These are phyloP conservation scores for Eurois occulta DNA, from an alignment of 2,888 invertebrate species.

Conservation along the genomic window DNA sequence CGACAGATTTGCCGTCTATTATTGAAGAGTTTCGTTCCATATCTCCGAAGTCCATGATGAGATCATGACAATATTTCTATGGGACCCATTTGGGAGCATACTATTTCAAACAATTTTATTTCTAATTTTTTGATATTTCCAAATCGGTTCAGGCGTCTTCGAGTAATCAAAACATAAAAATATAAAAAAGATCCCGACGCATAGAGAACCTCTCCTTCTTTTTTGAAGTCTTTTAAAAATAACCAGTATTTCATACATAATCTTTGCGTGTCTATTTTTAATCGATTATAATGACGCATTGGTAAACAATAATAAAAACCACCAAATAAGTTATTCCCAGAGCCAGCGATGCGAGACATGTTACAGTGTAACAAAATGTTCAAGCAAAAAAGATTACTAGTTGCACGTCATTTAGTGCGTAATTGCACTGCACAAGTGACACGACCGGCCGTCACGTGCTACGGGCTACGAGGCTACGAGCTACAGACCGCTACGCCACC, in stretches of 20 bases:
- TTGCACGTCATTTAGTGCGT: constrained; percentile 80
- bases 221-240: too few relatives aligned
- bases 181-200: too few relatives aligned
- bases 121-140: too few relatives aligned
- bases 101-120: too few relatives aligned
- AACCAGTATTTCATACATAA: background rate
- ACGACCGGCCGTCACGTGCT: constrained; percentile 75
- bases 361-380: constrained; percentile 58
- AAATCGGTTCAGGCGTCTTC: too few relatives aligned
- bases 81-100: too few relatives aligned
- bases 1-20: too few relatives aligned
- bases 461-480: constrained; percentile 65
- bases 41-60: too few relatives aligned
- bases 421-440: constrained; percentile 85
- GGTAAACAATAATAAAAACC: constrained; percentile 20
- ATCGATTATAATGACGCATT: background rate
- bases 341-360: constrained; percentile 5
- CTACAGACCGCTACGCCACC: constrained; percentile 56
- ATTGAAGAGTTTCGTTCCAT: too few relatives aligned
- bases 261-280: background rate
- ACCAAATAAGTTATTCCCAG: constrained; percentile 16
- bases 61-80: too few relatives aligned
- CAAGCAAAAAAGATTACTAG: constrained; percentile 77
- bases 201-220: too few relatives aligned
- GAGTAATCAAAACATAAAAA: too few relatives aligned